These are phyloP conservation scores for silkworm (Bombyx mori) DNA, from an alignment of 1,140 invertebrate species.

Conservation along the genomic window ASM3026992v2 NC_085131.1:6520501-6521000, in stretches of 20 bases:
- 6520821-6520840: background rate
- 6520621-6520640: too few species aligned
- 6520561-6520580: too few species aligned
- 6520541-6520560: too few species aligned
- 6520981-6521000: conserved; percentile 3
- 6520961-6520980: conserved; percentile 16
- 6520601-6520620: too few species aligned
- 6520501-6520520: too few species aligned
- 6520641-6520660: too few species aligned
- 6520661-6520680: too few species aligned
- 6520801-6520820: background rate
- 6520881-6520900: conserved; percentile 39
- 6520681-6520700: too few species aligned
- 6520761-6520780: conserved; percentile 2
- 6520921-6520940: conserved; percentile 45
- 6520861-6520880: conserved; percentile 14
- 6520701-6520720: background rate
- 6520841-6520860: conserved; percentile 19
- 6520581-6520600: too few species aligned
- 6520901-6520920: conserved; percentile 29
- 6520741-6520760: background rate
- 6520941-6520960: conserved; percentile 30
- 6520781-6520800: conserved; percentile 14
- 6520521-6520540: too few species aligned
- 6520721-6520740: conserved; percentile 2